phyloP scores from a whole-genome alignment of 2,113 vertebrate species.

The Leptobrachium ailaonicum region DNA sequence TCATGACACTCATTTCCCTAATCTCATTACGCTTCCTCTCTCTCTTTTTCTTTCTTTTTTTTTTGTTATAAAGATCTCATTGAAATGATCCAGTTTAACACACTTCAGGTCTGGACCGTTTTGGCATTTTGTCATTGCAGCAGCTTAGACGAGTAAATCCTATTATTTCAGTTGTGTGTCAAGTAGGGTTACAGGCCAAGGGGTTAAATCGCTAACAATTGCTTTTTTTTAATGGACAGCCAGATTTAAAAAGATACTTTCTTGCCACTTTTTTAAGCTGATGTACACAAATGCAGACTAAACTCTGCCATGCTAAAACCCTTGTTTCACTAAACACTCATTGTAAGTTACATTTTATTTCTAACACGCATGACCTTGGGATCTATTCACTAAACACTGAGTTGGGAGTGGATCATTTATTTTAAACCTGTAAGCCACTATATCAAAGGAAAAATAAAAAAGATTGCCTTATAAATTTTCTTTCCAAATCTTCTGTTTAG shows the following conservation, averaged over 20 bases:
- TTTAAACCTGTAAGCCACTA: too few relatives aligned
- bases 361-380: too few relatives aligned
- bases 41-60: too few relatives aligned
- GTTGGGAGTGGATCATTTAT: too few relatives aligned
- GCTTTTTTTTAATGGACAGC: constrained; percentile 52
- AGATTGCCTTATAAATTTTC: too few relatives aligned
- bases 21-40: not conserved
- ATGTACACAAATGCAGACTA: not conserved
- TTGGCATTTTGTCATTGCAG: constrained; percentile 60
- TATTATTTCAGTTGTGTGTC: constrained; percentile 63
- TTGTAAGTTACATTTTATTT: too few relatives aligned
- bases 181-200: constrained; percentile 56
- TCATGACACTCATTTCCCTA: not conserved
- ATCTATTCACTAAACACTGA: too few relatives aligned
- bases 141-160: constrained; percentile 45
- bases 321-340: too few relatives aligned
- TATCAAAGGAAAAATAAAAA: too few relatives aligned
- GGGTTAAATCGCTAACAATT: constrained; percentile 69
- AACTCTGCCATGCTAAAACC: too few relatives aligned
- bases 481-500: too few relatives aligned
- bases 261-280: not conserved
- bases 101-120: not conserved
- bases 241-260: not conserved
- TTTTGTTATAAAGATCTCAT: not conserved
- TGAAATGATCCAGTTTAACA: not conserved